Base-by-base conservation (phyloP, 35 echinoderm and acorn worm genomes). In the Ophioderma brevispina region DNA sequence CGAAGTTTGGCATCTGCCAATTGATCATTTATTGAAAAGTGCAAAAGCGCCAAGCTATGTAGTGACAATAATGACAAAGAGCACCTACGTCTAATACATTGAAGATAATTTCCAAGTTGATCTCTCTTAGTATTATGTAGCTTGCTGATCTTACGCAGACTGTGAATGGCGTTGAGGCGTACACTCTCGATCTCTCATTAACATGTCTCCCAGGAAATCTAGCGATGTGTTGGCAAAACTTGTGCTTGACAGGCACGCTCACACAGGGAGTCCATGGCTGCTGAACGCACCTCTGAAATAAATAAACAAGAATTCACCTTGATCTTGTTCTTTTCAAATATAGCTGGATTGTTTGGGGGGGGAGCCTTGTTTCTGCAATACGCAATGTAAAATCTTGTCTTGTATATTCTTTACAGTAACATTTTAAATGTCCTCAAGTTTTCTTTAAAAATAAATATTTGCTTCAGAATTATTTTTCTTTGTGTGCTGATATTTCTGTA, bases 121-220 rank as follows among this genome's bases (percentile, higher is more conserved):
- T 93, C 46, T 98, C 89, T 76, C 96, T 89, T 5, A 98, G 79
- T n/a, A 90, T 81, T 36, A 98, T 98, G 38, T n/a, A 92, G 86
- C 19, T 91, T 76, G 82, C 86, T 98, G 49, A 98, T 92, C 55
- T 94, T 94, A n/a, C 87, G 75, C 32, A 98, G 76, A 87, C 96
- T 98, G 76, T 89, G 84, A 40, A 98, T 95, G 40, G 96, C 96
- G 77, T 98, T 98, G 19, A 98, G 90, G 17, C 96, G 90, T 0
- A 98, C 93, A 76, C 82, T 91, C 80, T 98, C 96, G 35, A 98
- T 98, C 90, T 98, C 96, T 98, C 96, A 41, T 98, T 98, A 98
- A 98, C 96, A 98, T 98, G 78, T 98, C 96, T 30, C 95, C 96
- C 55, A 98, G 87, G 85, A 95, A 98, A 80, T 98, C 96, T 35